A percentile compares a stretch with the other conserved stretches of the same genome.
These are phyloP conservation scores for Sorex fumeus DNA, from an alignment of 2,113 vertebrate genomes.

Conservation along the genomic window DNA sequence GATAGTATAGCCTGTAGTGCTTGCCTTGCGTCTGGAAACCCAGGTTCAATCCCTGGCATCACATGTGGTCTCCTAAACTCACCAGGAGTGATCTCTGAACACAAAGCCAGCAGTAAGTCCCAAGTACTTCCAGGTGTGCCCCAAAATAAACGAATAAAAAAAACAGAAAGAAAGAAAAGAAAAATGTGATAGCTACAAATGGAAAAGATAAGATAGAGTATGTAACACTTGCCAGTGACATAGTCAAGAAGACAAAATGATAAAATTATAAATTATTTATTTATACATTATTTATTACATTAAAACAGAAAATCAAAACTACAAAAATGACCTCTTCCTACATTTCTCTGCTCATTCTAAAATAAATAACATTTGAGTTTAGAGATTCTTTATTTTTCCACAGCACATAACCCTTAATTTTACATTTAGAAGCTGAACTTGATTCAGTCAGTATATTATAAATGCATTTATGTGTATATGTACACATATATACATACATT, in stretches of 20 bases:
- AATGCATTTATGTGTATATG: neutral
- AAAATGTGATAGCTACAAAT: neutral
- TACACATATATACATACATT: neutral
- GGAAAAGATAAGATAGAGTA: neutral
- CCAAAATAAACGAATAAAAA: too few species aligned
- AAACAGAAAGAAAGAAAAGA: too few species aligned
- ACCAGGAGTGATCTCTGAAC: too few species aligned
- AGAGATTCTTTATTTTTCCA: constrained; percentile 2
- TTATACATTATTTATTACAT: neutral
- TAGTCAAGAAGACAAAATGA: neutral
- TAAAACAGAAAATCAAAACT: neutral
- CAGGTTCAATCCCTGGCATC: too few species aligned
- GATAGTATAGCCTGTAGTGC: too few species aligned
- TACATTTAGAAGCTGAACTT: neutral
- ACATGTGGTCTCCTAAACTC: too few species aligned
- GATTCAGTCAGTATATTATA: neutral
- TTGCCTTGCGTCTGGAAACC: too few species aligned
- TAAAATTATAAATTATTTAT: neutral
- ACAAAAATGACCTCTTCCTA: neutral
- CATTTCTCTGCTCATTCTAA: neutral
- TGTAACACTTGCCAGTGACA: neutral
- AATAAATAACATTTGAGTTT: neutral
- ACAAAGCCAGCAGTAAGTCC: too few species aligned
- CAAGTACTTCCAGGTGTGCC: too few species aligned
- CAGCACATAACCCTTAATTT: neutral